Evolutionary conservation across 2,888 invertebrate species (phyloP), one percentile per base, ranked within the genome.

Genomic region (Operophtera brumata): DNA sequence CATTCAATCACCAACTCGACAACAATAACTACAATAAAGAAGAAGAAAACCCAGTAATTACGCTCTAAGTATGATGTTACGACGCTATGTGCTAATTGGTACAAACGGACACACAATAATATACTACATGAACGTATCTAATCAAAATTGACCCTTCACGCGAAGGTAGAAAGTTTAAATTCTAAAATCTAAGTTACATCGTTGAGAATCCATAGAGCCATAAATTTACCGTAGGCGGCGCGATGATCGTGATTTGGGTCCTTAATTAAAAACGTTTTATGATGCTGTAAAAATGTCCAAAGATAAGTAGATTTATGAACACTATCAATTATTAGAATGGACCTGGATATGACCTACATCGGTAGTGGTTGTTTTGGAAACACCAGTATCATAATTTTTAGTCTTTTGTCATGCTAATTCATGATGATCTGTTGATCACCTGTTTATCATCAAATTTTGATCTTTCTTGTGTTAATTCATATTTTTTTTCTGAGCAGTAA

Each of bases 211-310:
- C 57, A 61, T 61, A 59, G 69, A 65, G 64, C 61, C 49, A 62
- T 65, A 65, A 67, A 73, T 70, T 62, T 57, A 65, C 71, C 70
- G 73, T 75, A 71, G 67, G 71, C 73, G 71, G 67, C 66, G 65
- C 65, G 78, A 78, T 82, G 80, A 80, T 82, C 76, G 75, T 76
- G 78, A 82, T 84, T 81, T 75, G 75, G 75, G 71, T 79, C 80
- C 81, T 87, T 87, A 87, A 89, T 89, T 90, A 89, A 89, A 89
- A 88, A 78, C 76, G 76, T 75, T 88, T 86, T 89, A 88, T 76
- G 76, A 73, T 67, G 74, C 65, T 75, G 79, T 89, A 88, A 89
- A 89, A 67, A 77, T 82, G 81, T 86, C 84, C 77, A 76, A 83
- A 78, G 71, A 63, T 62, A 54, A 66, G 69, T 61, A 78, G 78